Evolutionary conservation across 2,888 invertebrate species (phyloP).

Genomic region (Euplexia lucipara): DNA sequence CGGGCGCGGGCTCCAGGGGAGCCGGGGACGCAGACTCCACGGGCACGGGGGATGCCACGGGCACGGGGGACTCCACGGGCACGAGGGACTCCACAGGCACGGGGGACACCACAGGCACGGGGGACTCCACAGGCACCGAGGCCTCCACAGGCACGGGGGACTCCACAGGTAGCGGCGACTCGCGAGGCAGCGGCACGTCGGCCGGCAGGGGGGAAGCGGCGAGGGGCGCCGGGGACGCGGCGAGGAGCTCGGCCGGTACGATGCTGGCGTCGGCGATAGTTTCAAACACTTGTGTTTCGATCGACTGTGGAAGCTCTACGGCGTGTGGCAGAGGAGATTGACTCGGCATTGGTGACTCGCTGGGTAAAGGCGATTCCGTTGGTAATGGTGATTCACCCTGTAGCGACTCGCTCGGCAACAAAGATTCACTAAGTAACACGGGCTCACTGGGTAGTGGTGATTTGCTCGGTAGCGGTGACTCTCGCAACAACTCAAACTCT

Average conservation of each 20-base stretch:
- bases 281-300: constrained; percentile 26
- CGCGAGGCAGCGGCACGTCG: constrained; percentile 59
- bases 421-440: constrained; percentile 57
- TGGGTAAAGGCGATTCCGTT: constrained; percentile 57
- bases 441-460: constrained; percentile 62
- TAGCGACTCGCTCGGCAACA: constrained; percentile 52
- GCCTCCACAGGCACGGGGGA: constrained; percentile 57
- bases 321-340: constrained; percentile 56
- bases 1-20: constrained; percentile 20
- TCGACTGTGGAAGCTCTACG: constrained; percentile 40
- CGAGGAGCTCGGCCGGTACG: constrained; percentile 3
- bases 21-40: constrained; percentile 7
- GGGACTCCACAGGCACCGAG: constrained; percentile 33
- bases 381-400: constrained; percentile 63
- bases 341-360: constrained; percentile 55
- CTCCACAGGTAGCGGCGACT: constrained; percentile 57
- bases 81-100: constrained; percentile 11
- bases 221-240: constrained; percentile 25
- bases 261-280: constrained; percentile 16
- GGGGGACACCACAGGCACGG: constrained; percentile 25
- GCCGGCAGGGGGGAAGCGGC: constrained; percentile 59
- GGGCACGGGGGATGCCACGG: neutral
- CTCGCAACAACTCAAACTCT: constrained; percentile 54
- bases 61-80: neutral
- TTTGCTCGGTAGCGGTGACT: constrained; percentile 63